Conservation (phyloP, 1,140 invertebrate species). For the Scaptodrosophila lebanonensis region DNA sequence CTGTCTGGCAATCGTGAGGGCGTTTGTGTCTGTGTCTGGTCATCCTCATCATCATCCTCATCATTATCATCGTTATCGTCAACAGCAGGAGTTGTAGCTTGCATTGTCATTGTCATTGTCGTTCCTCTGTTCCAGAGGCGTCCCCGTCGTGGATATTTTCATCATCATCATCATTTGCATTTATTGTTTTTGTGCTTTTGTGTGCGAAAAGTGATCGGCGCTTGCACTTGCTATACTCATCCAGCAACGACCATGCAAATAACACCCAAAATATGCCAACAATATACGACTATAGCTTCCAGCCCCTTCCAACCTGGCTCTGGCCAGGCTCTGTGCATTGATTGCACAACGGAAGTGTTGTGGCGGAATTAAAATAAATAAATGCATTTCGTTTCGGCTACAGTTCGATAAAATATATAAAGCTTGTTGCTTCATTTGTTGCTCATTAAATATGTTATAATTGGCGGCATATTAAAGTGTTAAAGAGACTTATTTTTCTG, state of each 20-base stretch:
- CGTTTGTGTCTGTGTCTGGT: constrained; percentile 34
- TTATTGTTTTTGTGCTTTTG: constrained; percentile 70
- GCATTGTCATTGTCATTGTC: constrained; percentile 19
- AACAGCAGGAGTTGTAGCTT: background rate
- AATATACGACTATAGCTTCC: constrained; percentile 13
- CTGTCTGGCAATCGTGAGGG: constrained; percentile 46
- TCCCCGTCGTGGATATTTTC: constrained; percentile 26
- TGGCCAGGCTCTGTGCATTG: constrained; percentile 62
- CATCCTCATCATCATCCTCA: constrained; percentile 24
- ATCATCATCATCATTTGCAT: constrained; percentile 63
- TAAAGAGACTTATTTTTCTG: too few relatives aligned
- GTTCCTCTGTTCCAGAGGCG: constrained; percentile 25
- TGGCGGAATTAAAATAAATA: constrained; percentile 76
- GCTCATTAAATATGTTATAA: constrained; percentile 59
- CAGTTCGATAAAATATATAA: background rate
- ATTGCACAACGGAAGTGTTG: constrained; percentile 72
- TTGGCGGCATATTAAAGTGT: too few relatives aligned
- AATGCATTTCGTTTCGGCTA: constrained; percentile 63
- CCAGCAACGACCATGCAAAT: constrained; percentile 7
- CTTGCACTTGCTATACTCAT: constrained; percentile 50
- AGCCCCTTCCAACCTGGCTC: constrained; percentile 62
- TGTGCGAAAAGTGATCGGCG: constrained; percentile 69
- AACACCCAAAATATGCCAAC: background rate
- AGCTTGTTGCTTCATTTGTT: constrained; percentile 66
- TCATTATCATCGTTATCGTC: background rate